These are phyloP conservation scores for Phymanthus crucifer DNA, from an alignment of 92 coral and sea anemone genomes.

Conservation along the genomic window DNA sequence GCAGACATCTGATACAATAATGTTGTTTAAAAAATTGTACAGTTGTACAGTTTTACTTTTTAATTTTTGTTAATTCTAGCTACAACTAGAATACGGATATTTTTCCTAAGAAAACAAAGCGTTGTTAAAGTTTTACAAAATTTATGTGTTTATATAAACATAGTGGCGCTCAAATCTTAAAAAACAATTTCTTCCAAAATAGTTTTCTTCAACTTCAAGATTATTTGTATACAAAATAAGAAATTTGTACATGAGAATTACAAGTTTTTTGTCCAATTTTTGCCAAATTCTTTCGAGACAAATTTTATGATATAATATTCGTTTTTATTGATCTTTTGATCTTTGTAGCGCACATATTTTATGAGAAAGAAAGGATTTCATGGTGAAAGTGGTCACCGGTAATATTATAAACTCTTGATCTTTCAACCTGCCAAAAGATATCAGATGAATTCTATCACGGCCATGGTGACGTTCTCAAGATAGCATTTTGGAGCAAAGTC, in stretches of 20 bases:
- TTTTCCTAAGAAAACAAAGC: not conserved
- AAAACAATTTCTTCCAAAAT: not conserved
- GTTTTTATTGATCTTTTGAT: not conserved
- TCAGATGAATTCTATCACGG: no score
- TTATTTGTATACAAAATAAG: not conserved
- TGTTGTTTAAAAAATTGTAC: no score
- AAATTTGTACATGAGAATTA: not conserved
- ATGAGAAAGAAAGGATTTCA: not conserved
- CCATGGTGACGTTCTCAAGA: no score
- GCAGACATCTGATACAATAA: no score
- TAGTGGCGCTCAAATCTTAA: not conserved
- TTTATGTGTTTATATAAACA: slow-evolving; percentile 6
- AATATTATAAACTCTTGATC: not conserved
- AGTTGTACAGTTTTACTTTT: no score
- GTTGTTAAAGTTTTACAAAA: not conserved
- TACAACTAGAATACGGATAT: not conserved
- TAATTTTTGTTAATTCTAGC: not conserved
- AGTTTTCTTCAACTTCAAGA: not conserved
- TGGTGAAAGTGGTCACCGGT: not conserved
- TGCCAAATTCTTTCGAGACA: not conserved
- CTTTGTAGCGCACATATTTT: not conserved
- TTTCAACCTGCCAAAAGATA: slow-evolving; percentile 4
- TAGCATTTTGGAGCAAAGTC: no score
- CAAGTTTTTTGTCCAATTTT: not conserved
- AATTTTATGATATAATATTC: not conserved